Evolutionary conservation across 2,113 vertebrate species (phyloP).

Genomic region (Dromiciops gliroides): DNA sequence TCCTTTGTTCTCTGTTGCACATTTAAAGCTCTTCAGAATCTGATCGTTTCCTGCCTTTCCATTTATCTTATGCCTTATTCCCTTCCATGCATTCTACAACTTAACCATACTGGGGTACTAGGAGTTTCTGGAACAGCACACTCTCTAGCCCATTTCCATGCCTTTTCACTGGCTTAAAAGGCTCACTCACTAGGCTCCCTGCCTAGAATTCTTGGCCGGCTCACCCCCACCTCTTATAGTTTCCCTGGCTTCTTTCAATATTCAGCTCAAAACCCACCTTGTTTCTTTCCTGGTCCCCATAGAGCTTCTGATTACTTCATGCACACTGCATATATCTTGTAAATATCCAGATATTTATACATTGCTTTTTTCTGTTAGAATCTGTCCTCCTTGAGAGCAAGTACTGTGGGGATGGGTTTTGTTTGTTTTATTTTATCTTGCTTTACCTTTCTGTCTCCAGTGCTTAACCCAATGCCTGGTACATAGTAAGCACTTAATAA

Average conservation of each 20-base stretch:
- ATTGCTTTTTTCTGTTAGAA: neutral
- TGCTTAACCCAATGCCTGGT: neutral
- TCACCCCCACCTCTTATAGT: neutral
- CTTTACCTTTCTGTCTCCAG: no score
- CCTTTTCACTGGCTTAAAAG: neutral
- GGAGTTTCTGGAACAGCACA: neutral
- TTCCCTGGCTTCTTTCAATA: neutral
- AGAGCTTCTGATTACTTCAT: neutral
- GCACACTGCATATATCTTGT: neutral
- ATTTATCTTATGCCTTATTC: neutral
- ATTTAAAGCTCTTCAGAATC: neutral
- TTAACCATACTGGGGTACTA: neutral
- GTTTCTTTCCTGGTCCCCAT: neutral
- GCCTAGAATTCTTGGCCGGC: neutral
- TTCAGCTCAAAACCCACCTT: neutral
- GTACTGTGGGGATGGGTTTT: neutral
- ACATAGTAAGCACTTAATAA: neutral
- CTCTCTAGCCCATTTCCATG: neutral
- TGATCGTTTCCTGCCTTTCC: neutral
- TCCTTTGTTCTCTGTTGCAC: neutral
- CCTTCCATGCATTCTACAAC: neutral
- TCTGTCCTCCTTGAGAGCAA: neutral
- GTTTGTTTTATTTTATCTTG: no score
- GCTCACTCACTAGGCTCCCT: neutral
- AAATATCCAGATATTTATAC: neutral